Base-by-base conservation (phyloP, 2,113 vertebrate species). In the Stomatorhinus ivindoensis region DNA sequence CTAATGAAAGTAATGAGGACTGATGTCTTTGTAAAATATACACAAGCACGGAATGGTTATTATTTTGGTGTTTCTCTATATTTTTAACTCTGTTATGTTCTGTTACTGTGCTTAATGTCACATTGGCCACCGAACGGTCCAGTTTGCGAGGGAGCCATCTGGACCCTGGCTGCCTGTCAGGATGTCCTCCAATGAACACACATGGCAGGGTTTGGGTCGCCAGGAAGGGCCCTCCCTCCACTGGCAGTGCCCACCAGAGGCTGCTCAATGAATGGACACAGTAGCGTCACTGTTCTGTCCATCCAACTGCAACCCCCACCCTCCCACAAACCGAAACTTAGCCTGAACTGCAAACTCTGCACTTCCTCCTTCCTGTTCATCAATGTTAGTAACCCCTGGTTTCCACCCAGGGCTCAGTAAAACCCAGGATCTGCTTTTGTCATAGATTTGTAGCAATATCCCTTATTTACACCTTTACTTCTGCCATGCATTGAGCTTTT, bases 141-240 rank as follows among this genome's bases (percentile, higher is more conserved):
- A 84, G 92, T 94, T 93, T 93, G 93, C 95, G 92, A 90, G 90
- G 85, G 89, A 90, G 92, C 95, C 96, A 96, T 96, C 96, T 96
- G 95, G 92, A 93, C 82, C 92, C 91, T 91, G 93, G 93, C 94
- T 90, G 94, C 94, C 94, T 95, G 93, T 95, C 95, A 96, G 96
- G 95, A 96, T 95, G 94, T 94, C 94, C 93, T 94, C 91, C 92
- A 93, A 91, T 91, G 93, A 93, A 89, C 93, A 92, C 95, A 95
- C 95, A 96, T 95, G 95, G 94, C 91, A 76, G 92, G 90, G 91
- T 89, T 90, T 89, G 91, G 48, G 1, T 53, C 76, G 92, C 93
- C 93, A 95, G 84, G 91, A 92, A 89, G 89, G 17, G 76, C 17
- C 88, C 90, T 83, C 88, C 27, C 84, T 76, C 89, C 88, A 89